Base-by-base conservation (phyloP, 2,113 vertebrate species). In the Tetrax tetrax region DNA sequence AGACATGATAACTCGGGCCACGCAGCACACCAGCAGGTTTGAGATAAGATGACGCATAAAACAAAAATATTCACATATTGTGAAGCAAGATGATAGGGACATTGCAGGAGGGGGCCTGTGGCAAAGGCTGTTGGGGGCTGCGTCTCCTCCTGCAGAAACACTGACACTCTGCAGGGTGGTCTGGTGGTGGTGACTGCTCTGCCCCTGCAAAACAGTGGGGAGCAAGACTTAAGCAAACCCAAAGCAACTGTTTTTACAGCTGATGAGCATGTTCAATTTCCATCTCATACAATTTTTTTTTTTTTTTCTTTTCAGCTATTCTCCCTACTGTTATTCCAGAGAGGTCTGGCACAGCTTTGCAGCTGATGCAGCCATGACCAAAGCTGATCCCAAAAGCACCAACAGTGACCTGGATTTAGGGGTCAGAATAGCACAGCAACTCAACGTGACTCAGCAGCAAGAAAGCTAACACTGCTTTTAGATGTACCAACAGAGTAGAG, bases 51-150 rank as follows among this genome's bases (percentile, higher is more conserved):
- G 41, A 43, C 41, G 6, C 41, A 43, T 43, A 43, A 43, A 43
- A 15, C 41, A 43, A 16, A 43, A 43, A 25, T 33, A 50, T 37
- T 60, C 60, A 37, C 9, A 10, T 23, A 22, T 25, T 10, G 19
- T 3, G 27, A 60, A 51, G 29, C 63, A 37, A 18, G n/a, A 11
- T 37, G 33, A 29, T 2, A 11, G 13, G 13, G 31, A 20, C 37
- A 4, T 4, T 4, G 13, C 0, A 7, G 20, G 5, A n/a, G 16
- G 43, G 5, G 14, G 13, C 41, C 31, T 38, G 29, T n/a, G 4
- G 9, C 17, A 24, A 22, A n/a, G 24, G 33, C 23, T 70, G 9
- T 2, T 45, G 38, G 13, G 45, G 23, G 10, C 7, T 50, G 23
- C 9, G 4, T 2, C 1, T 45, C 66, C 59, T 37, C 20, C 53